These are phyloP conservation scores for Nibea coibor DNA, from an alignment of 2,113 vertebrate genomes.

Conservation along the genomic window DNA sequence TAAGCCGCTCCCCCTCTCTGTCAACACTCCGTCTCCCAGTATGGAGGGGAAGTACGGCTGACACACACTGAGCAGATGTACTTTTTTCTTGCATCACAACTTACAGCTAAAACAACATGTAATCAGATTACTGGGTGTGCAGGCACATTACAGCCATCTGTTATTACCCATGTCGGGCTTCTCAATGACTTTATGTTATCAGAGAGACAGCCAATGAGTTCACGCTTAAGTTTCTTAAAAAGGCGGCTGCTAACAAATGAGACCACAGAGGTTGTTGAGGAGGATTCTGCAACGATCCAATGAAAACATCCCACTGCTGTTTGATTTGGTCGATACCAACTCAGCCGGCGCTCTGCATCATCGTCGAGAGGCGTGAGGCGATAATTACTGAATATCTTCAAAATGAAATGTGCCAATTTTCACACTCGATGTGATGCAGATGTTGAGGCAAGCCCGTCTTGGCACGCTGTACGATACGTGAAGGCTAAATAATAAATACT, in stretches of 20 bases:
- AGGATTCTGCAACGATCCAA: no score
- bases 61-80: constrained; percentile 21
- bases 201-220: neutral
- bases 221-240: no score
- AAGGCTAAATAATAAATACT: constrained; percentile 33
- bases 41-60: neutral
- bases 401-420: neutral
- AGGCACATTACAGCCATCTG: constrained; percentile 6
- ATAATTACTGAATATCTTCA: neutral
- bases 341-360: no score
- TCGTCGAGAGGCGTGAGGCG: no score
- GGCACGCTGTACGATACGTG: neutral
- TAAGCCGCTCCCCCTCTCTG: constrained; percentile 25
- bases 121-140: constrained; percentile 28
- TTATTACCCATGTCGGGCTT: neutral
- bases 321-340: no score
- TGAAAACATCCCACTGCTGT: no score
- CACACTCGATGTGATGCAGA: neutral
- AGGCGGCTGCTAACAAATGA: no score
- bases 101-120: constrained; percentile 30
- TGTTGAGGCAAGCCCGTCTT: neutral
- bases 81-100: neutral
- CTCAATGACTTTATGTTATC: neutral
- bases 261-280: no score
- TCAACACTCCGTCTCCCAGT: constrained; percentile 42